Evolutionary conservation across 1,140 invertebrate genomes (phyloP), one percentile per base, ranked within the genome.

Genomic region (Pygmarrhopalites habei): DNA sequence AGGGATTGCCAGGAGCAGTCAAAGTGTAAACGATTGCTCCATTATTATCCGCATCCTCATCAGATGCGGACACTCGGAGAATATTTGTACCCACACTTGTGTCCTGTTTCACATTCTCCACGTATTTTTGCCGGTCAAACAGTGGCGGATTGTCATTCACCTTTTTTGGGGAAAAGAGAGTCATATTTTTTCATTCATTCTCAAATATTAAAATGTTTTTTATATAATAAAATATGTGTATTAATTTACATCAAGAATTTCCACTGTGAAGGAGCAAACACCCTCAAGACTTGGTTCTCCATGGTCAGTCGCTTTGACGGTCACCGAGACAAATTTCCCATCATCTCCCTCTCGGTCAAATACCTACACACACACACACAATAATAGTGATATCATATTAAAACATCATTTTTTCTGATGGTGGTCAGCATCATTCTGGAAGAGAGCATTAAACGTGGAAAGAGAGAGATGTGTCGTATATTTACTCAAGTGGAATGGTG

Each of bases 61-160:
- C 92, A 39, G 90, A 93, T 65, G 92, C 92, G 2, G 91, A 95
- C 3, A 95, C 91, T 73, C 92, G 82, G 51, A 95, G 78, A 69
- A 95, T 95, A 75, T 94, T 95, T 30, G 90, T 94, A 44, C 92
- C 92, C 69, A 93, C 92, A 77, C 90, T 93, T 25, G 92, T 92
- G 74, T 95, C 92, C 82, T 95, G 92, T 78, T 95, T 95, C 14
- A 95, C 91, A 78, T 95, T 94, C 76, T 95, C 92, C 65, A 92
- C 87, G 77, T 95, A 95, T 90, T 92, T 92, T 89, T 92, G 77
- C 32, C 92, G 82, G 78, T 95, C 92, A 77, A 95, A 95, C 25
- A 95, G 77, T 2, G 92, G 92, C 17, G 64, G 57, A 56, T 64
- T 67, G 29, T 80, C 92, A 72, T 96, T 95, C n/a, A n/a, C n/a